phyloP scores from a whole-genome alignment of 2,113 vertebrate genomes.

The Microcebus murinus region DNA sequence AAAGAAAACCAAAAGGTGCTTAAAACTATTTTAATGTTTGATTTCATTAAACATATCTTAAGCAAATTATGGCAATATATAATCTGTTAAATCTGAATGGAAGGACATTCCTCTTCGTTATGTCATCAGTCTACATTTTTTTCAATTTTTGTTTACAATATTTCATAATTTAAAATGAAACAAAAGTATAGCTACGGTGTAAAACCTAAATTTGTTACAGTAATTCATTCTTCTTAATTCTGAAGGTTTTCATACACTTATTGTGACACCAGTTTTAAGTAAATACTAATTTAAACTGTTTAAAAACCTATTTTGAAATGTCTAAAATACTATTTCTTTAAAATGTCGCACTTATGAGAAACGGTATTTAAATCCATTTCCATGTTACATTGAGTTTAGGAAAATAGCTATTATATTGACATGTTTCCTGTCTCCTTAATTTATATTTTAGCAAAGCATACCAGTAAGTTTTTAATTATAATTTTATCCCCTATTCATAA shows the following conservation, averaged over 20 bases:
- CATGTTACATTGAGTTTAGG: background rate
- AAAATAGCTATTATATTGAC: background rate
- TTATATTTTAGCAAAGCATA: background rate
- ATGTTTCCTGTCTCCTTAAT: background rate
- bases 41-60: background rate
- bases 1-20: background rate
- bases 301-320: background rate
- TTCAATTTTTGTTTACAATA: background rate
- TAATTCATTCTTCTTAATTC: background rate
- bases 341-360: background rate
- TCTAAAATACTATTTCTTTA: background rate
- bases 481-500: background rate
- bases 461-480: background rate
- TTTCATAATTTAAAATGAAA: constrained; percentile 19
- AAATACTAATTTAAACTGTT: background rate
- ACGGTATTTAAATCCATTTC: background rate
- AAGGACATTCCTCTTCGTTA: background rate
- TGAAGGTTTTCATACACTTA: background rate
- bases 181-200: background rate
- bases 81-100: background rate
- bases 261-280: background rate
- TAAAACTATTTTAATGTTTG: background rate
- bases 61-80: background rate
- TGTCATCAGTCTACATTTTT: background rate
- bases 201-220: background rate